Conservation (phyloP, 2,888 invertebrate genomes). For the Saturnia japonica region DNA sequence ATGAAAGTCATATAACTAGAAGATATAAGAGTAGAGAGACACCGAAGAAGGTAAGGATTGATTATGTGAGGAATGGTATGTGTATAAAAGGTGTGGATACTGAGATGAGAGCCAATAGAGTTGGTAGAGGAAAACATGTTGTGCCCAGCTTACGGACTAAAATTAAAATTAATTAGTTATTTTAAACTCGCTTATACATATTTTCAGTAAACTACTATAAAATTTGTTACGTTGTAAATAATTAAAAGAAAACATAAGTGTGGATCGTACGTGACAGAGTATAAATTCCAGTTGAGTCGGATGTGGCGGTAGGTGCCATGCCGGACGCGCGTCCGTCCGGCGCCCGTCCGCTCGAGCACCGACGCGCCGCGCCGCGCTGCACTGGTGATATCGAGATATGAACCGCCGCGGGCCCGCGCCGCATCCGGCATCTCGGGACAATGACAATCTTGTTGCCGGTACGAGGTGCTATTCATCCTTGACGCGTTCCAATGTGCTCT, state of each 20-base stretch:
- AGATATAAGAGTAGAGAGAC: too few relatives aligned
- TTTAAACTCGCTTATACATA: background rate
- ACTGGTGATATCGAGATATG: constrained; percentile 46
- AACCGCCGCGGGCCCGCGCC: too few relatives aligned
- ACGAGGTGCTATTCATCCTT: constrained; percentile 24
- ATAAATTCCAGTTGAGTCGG: constrained; percentile 65
- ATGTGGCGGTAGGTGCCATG: constrained; percentile 51
- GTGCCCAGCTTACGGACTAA: too few relatives aligned
- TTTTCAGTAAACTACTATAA: background rate
- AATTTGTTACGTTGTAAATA: background rate
- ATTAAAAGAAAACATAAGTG: constrained; percentile 16
- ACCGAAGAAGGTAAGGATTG: too few relatives aligned
- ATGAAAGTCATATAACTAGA: too few relatives aligned
- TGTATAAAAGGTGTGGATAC: too few relatives aligned
- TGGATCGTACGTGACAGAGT: constrained; percentile 20
- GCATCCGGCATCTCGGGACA: constrained; percentile 48
- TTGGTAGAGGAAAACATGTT: too few relatives aligned
- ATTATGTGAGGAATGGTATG: too few relatives aligned
- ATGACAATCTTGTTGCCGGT: constrained; percentile 52
- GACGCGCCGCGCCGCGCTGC: too few relatives aligned
- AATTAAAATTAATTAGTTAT: background rate
- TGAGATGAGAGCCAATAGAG: too few relatives aligned
- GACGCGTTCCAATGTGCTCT: constrained; percentile 6
- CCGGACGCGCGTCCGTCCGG: constrained; percentile 65
- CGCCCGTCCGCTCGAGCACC: constrained; percentile 43